Percentiles rank a stretch among this genome's conserved stretches.
phyloP scores from a whole-genome alignment of 2,113 vertebrate species.

The Potamarius usumacintae region DNA sequence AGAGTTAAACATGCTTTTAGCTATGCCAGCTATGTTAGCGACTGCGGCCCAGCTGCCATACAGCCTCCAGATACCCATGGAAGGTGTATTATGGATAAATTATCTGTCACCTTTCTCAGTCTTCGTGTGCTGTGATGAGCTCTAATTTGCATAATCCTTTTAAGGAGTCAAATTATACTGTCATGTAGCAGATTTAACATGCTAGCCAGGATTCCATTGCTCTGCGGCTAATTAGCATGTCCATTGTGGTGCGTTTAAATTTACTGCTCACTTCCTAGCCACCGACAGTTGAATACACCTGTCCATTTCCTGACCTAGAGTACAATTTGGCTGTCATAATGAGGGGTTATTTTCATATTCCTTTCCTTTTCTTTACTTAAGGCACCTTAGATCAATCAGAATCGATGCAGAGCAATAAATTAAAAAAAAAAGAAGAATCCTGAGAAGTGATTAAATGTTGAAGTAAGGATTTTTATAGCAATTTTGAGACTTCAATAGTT shows the following conservation, averaged over 20 bases:
- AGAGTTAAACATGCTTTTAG: constrained; percentile 57
- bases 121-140: constrained; percentile 90
- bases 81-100: constrained; percentile 95
- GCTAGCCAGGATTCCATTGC: constrained; percentile 89
- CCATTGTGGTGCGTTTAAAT: constrained; percentile 87
- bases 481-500: constrained; percentile 21
- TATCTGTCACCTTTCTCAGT: constrained; percentile 93
- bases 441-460: constrained; percentile 28
- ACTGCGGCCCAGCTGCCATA: constrained; percentile 82
- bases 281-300: constrained; percentile 52
- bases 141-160: constrained; percentile 95
- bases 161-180: constrained; percentile 97
- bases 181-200: constrained; percentile 97
- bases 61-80: constrained; percentile 85
- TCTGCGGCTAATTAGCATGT: constrained; percentile 91
- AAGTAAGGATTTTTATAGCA: constrained; percentile 20
- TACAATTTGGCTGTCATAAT: constrained; percentile 46
- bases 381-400: constrained; percentile 27
- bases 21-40: constrained; percentile 57
- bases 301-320: constrained; percentile 51
- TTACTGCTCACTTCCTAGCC: constrained; percentile 60
- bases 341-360: constrained; percentile 32
- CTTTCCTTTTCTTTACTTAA: constrained; percentile 39
- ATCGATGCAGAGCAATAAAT: constrained; percentile 11
- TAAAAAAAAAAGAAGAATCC: neutral